phyloP scores from a whole-genome alignment of 2,797 vertebrate species.

The Botia kubotai region DNA sequence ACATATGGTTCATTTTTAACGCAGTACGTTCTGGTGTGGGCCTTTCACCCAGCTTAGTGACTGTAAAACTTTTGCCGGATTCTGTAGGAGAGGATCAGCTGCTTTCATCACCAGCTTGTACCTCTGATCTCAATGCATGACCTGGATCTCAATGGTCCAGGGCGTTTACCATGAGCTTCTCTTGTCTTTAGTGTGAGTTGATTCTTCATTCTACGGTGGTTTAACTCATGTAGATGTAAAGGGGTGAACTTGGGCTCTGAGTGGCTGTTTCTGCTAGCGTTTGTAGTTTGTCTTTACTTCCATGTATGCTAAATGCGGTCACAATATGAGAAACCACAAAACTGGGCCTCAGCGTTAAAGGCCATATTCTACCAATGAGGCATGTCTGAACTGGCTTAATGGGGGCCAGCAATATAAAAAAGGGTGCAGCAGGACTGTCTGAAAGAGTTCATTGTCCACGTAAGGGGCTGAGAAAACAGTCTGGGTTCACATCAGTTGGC shows the following conservation, averaged over 20 bases:
- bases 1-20: slow-evolving; percentile 51
- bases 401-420: slow-evolving; percentile 44
- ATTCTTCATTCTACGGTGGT: slow-evolving; percentile 2
- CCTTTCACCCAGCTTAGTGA: slow-evolving; percentile 51
- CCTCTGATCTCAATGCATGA: slow-evolving; percentile 28
- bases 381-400: slow-evolving; percentile 50
- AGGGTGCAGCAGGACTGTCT: slow-evolving; percentile 41
- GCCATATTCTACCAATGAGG: slow-evolving; percentile 44
- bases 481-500: slow-evolving; percentile 61
- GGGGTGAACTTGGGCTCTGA: not conserved
- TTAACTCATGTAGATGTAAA: slow-evolving; percentile 4
- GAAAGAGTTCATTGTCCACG: slow-evolving; percentile 56
- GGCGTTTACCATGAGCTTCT: slow-evolving; percentile 29
- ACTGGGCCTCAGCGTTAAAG: slow-evolving; percentile 32
- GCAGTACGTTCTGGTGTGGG: slow-evolving; percentile 47
- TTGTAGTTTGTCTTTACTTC: not conserved
- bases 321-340: slow-evolving; percentile 22
- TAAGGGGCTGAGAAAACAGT: slow-evolving; percentile 54
- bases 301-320: not conserved
- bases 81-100: slow-evolving; percentile 38
- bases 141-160: slow-evolving; percentile 38
- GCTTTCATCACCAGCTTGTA: slow-evolving; percentile 29
- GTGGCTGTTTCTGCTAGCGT: not conserved
- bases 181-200: slow-evolving; percentile 26
- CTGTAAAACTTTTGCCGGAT: slow-evolving; percentile 39